These are phyloP conservation scores for Ennomos fuscantarius DNA, from an alignment of 2,888 invertebrate genomes.

Conservation along the genomic window DNA sequence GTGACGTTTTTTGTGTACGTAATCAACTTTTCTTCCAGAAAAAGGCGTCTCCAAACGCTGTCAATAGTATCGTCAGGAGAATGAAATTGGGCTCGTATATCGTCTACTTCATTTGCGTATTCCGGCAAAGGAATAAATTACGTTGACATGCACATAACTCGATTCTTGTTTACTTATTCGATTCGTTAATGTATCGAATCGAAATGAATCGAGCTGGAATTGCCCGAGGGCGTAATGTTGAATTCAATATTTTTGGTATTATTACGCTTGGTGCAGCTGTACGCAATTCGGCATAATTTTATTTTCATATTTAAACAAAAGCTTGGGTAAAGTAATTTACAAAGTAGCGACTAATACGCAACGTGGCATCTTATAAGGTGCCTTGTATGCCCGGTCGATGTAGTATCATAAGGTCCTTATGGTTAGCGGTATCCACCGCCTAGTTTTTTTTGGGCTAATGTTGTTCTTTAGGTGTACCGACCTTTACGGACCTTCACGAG, in stretches of 20 bases:
- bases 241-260: conserved; percentile 21
- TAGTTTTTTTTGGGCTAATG: too few relatives aligned
- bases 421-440: too few relatives aligned
- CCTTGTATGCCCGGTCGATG: too few relatives aligned
- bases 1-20: conserved; percentile 20
- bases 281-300: background rate
- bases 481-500: too few relatives aligned
- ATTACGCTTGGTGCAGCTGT: conserved; percentile 1
- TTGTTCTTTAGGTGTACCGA: too few relatives aligned
- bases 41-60: conserved; percentile 12
- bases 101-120: conserved; percentile 33
- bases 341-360: too few relatives aligned
- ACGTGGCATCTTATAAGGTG: too few relatives aligned
- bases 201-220: conserved; percentile 26
- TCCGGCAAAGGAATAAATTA: conserved; percentile 29
- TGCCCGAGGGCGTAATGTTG: conserved; percentile 12
- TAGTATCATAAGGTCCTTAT: too few relatives aligned
- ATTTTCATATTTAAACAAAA: background rate
- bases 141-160: conserved; percentile 29
- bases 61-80: conserved; percentile 33
- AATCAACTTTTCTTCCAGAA: conserved; percentile 25
- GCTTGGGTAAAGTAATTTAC: too few relatives aligned
- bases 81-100: conserved; percentile 14
- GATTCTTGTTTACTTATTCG: conserved; percentile 33
- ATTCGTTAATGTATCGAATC: conserved; percentile 30